Base-by-base conservation (phyloP, 2,888 invertebrate genomes). In the Erannis defoliaria region DNA sequence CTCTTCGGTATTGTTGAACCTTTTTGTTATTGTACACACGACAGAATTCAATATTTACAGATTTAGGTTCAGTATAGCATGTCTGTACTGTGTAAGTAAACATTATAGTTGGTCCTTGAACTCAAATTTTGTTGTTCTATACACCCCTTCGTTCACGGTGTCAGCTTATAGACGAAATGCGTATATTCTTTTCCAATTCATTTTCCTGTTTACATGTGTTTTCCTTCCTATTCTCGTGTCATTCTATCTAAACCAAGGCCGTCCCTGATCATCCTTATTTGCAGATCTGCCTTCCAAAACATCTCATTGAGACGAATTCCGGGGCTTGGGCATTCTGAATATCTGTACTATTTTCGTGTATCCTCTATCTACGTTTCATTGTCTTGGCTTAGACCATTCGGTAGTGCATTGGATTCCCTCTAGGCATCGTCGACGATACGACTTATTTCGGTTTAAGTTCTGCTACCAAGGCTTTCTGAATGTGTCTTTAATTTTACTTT, bases 331-430 rank as follows among this genome's bases (percentile, higher is more conserved):
- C 40, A 33, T 59, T 40, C 40, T 40, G 48, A 46, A 59, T 49
- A 55, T 35, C 33, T 33, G 37, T 55, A 38, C 37, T 50, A 55
- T 55, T 54, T 48, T 59, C 46, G 42, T 42, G 42, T 48, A 26
- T 43, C 55, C 29, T 49, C 59, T n/a, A 59, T 59, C 49, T 35
- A 23, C 43, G 35, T 57, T 42, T 56, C 45, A 45, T 42, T 65
- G 51, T 62, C 37, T 55, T 48, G 45, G 43, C 35, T 55, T 59
- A 56, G 46, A 26, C 42, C 48, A 37, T 35, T 37, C 43, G 43
- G 29, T 5, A 49, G 16, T 37, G 50, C 55, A 60, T 60, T 60
- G 55, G 50, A 60, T 50, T 60, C 54, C 43, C 33, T 16, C 12
- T 42, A 18, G 42, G 35, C 42, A 42, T 54, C 48, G 54, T 35